Conservation (phyloP, 2,797 vertebrate species). For the Gallirallus australis region DNA sequence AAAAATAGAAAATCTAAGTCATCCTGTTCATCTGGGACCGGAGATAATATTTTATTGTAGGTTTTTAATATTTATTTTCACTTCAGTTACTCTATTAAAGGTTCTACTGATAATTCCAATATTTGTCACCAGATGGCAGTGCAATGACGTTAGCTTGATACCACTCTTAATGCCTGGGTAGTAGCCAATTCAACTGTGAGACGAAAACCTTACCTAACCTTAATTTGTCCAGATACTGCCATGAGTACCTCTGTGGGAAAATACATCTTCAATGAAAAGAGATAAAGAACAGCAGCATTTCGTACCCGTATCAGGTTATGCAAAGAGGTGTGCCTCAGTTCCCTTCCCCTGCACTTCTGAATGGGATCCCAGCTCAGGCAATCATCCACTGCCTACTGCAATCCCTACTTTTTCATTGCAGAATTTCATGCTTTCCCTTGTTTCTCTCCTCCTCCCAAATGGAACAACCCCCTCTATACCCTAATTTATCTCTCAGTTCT, state of each 20-base stretch:
- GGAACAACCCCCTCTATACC: not conserved
- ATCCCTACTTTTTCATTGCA: not conserved
- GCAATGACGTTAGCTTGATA: not conserved
- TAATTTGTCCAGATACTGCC: not conserved
- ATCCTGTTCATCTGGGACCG: not conserved
- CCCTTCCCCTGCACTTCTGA: not conserved
- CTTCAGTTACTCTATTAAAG: not conserved
- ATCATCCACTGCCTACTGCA: not conserved
- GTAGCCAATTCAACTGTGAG: not conserved
- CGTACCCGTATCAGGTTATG: not conserved
- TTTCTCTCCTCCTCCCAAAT: not conserved
- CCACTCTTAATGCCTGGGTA: fast-evolving
- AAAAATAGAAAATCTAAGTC: not conserved
- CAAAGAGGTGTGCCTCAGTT: not conserved
- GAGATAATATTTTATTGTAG: not conserved
- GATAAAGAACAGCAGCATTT: not conserved
- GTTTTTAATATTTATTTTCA: not conserved
- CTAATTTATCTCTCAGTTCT: not conserved
- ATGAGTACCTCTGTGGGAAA: not conserved
- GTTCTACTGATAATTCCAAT: not conserved
- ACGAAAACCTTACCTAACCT: not conserved
- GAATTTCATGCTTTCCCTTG: not conserved
- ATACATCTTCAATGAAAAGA: fast-evolving
- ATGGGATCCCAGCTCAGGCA: not conserved
- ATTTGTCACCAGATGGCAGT: slow-evolving; percentile 55